Evolutionary conservation across 1,140 invertebrate genomes (phyloP).

Genomic region (Eubasilissa regina): DNA sequence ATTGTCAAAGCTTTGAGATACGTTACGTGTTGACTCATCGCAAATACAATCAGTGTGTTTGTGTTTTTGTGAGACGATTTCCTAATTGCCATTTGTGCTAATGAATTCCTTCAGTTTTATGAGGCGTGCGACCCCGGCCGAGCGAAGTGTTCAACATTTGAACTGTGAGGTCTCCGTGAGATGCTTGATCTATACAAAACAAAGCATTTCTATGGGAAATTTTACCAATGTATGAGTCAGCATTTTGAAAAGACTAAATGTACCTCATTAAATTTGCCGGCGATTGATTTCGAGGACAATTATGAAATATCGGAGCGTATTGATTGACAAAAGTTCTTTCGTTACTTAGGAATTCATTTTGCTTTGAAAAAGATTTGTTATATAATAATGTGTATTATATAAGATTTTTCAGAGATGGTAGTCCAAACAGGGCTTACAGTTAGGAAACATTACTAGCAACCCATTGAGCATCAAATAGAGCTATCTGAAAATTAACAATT

Average conservation of each 20-base stretch:
- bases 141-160: background rate
- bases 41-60: background rate
- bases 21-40: background rate
- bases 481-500: too few species aligned
- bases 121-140: background rate
- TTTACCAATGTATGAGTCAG: background rate
- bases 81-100: constrained; percentile 5
- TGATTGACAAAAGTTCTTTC: too few species aligned
- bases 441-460: too few species aligned
- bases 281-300: too few species aligned
- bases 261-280: background rate
- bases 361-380: too few species aligned
- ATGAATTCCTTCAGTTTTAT: constrained; percentile 23
- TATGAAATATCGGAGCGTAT: too few species aligned
- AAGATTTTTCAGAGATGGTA: too few species aligned
- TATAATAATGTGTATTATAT: too few species aligned
- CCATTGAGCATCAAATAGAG: too few species aligned
- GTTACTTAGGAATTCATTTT: too few species aligned
- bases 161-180: background rate
- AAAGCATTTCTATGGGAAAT: background rate
- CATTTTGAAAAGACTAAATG: background rate
- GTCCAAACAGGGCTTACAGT: too few species aligned
- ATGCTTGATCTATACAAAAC: background rate
- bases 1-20: background rate
- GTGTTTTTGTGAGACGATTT: constrained; percentile 15